Conservation (phyloP, 2,797 vertebrate genomes). For the Jordanella pulchra region DNA sequence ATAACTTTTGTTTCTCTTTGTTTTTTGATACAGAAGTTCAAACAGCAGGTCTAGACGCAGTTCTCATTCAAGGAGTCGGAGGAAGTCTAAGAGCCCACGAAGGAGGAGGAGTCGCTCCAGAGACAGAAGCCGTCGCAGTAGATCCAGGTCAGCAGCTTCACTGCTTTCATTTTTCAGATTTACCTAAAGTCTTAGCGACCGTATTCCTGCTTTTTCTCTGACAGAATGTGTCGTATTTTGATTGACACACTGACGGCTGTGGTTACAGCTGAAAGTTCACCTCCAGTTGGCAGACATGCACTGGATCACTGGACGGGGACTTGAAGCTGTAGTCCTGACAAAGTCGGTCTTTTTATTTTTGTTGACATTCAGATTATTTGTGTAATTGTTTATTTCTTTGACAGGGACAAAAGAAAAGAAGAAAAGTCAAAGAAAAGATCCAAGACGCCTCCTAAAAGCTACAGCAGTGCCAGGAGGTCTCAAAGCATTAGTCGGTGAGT, state of each 20-base stretch:
- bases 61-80: conserved; percentile 91
- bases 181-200: background rate
- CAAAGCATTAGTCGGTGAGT: conserved; percentile 91
- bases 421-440: conserved; percentile 96
- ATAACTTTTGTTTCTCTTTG: background rate
- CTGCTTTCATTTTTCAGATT: background rate
- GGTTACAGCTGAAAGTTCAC: no score
- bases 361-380: background rate
- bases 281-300: no score
- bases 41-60: conserved; percentile 91
- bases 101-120: conserved; percentile 89
- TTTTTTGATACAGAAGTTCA: conserved; percentile 82
- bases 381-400: background rate
- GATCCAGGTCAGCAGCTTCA: conserved; percentile 81
- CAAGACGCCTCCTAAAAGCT: conserved; percentile 98
- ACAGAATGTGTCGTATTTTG: no score
- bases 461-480: conserved; percentile 93
- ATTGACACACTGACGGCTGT: no score
- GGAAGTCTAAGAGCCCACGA: conserved; percentile 93
- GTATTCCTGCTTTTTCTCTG: background rate
- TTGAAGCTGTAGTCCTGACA: background rate
- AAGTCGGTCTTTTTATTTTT: background rate
- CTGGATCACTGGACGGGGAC: no score
- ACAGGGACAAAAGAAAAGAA: conserved; percentile 94
- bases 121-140: conserved; percentile 88